Evolutionary conservation across 2,113 vertebrate species (phyloP).

Genomic region (Hypocryptadius cinnamomeus): DNA sequence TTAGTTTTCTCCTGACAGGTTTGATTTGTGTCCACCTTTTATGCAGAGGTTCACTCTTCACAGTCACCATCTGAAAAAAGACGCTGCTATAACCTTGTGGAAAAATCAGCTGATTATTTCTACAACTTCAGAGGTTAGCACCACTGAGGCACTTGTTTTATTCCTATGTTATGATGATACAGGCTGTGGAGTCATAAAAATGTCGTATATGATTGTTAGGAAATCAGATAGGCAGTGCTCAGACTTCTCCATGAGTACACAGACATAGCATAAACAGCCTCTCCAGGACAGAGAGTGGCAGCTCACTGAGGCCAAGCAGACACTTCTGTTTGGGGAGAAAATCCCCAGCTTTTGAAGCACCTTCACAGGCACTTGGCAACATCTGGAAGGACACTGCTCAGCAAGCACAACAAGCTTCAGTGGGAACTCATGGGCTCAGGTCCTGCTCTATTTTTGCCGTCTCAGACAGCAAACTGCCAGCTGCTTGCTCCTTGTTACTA

Average conservation of each 20-base stretch:
- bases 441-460: neutral
- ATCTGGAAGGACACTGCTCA: neutral
- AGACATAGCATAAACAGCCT: rapidly evolving
- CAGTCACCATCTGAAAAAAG: neutral
- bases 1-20: neutral
- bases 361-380: neutral
- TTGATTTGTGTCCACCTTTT: neutral
- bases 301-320: neutral
- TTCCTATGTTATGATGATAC: neutral
- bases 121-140: neutral
- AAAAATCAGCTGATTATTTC: neutral
- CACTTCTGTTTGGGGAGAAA: neutral
- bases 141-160: neutral
- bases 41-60: neutral
- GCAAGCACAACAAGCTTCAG: rapidly evolving
- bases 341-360: neutral
- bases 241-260: neutral
- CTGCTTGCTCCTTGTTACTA: neutral
- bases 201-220: neutral
- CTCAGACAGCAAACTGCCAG: neutral
- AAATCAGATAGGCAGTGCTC: neutral
- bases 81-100: neutral
- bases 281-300: neutral
- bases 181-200: neutral
- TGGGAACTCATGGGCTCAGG: neutral